Evolutionary conservation across 2,888 invertebrate genomes (phyloP), one percentile per base, ranked within the genome.

Genomic region (Rhingia campestris): DNA sequence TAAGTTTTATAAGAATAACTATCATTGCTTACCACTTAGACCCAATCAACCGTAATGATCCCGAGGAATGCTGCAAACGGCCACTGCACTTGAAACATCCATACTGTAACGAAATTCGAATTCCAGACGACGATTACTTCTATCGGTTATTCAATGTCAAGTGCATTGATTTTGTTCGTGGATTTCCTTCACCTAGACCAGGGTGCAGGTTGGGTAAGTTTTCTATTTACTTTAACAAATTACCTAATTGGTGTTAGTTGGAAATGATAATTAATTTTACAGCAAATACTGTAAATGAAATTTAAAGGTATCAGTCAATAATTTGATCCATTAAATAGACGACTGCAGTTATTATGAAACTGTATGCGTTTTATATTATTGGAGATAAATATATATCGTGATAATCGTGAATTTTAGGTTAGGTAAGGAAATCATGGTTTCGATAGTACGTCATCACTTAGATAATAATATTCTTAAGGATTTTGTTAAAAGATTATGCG

Each of bases 41-140:
- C 92, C 95, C 97, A 3, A 91, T 95, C 87, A 96, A 96, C 92
- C 94, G 96, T 87, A 97, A 97, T 91, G 97, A 97, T 91, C 97
- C 97, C 2, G 97, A 97, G 90, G 97, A 97, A 90, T 97, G 97
- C 90, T 97, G 97, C 91, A 94, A 95, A 89, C 94, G 96, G 30
- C 96, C 96, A 0, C 93, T 94, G 10, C 96, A 97, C 88, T 92
- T 95, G 66, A 97, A 96, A 90, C 97, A 97, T 92, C 97, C 97
- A 0, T 97, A 97, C 90, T 98, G 98, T 90, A 95, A 97, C 91
- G 97, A 97, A 92, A 97, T 98, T 88, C 92, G 94, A 72, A 95
- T 98, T 59, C 97, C 97, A 0, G 96, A 96, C 87, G 96, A 97
- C 89, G 98, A 98, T 90, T 96, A 97, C 90, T 97, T 98, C 93